Percentiles rank a stretch among this genome's conserved stretches.
Evolutionary conservation across 2,797 vertebrate species (phyloP).

Genomic region (Spinus olivaceus): DNA sequence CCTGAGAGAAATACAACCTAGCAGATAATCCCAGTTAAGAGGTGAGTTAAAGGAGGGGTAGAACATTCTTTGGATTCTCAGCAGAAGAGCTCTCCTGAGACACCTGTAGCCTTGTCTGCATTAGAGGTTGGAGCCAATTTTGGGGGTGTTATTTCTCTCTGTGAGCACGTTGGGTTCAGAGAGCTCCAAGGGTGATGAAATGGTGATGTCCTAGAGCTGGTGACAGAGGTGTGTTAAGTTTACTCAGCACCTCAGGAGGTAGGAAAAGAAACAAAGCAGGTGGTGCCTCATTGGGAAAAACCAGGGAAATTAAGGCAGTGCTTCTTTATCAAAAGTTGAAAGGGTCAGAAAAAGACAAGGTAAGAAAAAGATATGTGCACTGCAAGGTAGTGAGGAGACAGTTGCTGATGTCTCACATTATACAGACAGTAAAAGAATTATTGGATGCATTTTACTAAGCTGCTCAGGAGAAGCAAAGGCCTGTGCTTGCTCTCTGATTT

Average conservation of each 20-base stretch:
- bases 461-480: neutral
- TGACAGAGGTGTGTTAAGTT: neutral
- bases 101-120: neutral
- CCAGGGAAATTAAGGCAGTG: neutral
- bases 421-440: neutral
- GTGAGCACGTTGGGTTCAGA: neutral
- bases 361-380: neutral
- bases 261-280: neutral
- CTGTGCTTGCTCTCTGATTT: neutral
- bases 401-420: neutral
- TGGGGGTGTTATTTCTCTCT: neutral
- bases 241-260: neutral
- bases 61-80: neutral
- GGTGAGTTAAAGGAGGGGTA: neutral
- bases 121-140: neutral
- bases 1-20: neutral
- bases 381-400: neutral
- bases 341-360: neutral
- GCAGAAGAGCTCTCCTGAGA: neutral
- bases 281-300: neutral
- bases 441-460: neutral
- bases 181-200: neutral
- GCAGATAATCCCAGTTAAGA: neutral
- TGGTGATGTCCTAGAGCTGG: neutral
- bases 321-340: neutral